Percentiles rank a stretch among this genome's conserved stretches.
These are phyloP conservation scores for Orchesella flavescens DNA, from an alignment of 2,888 invertebrate species.

Conservation along the genomic window DNA sequence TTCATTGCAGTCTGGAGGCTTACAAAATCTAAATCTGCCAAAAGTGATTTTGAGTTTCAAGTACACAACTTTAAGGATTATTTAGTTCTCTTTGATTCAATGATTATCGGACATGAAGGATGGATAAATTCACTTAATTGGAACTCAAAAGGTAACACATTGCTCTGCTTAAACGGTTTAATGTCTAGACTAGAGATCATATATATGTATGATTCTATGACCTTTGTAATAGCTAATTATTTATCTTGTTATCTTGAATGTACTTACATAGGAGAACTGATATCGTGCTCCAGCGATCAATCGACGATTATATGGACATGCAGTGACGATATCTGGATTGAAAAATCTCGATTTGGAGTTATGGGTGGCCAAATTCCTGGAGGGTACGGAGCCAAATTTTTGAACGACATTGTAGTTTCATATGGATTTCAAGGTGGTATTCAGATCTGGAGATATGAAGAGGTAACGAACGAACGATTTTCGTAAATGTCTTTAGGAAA, in stretches of 20 bases:
- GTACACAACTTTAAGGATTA: slow-evolving; percentile 66
- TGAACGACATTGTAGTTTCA: slow-evolving; percentile 83
- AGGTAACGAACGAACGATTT: slow-evolving; percentile 72
- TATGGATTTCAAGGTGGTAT: slow-evolving; percentile 95
- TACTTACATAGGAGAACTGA: slow-evolving; percentile 75
- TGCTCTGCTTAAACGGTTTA: no score
- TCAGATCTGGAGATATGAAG: slow-evolving; percentile 85
- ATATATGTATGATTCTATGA: no score
- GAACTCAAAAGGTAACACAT: slow-evolving; percentile 55
- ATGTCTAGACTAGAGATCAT: no score
- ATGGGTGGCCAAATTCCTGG: slow-evolving; percentile 96
- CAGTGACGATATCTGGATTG: slow-evolving; percentile 84
- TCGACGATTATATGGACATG: slow-evolving; percentile 92
- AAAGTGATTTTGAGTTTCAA: slow-evolving; percentile 70
- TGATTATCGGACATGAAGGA: slow-evolving; percentile 72
- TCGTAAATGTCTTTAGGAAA: background rate
- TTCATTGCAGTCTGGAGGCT: slow-evolving; percentile 71
- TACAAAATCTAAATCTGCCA: slow-evolving; percentile 52
- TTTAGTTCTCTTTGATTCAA: slow-evolving; percentile 70
- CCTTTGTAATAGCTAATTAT: background rate
- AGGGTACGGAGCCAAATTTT: slow-evolving; percentile 90
- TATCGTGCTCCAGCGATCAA: slow-evolving; percentile 94
- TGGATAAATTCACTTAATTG: slow-evolving; percentile 71
- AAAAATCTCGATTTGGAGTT: slow-evolving; percentile 88
- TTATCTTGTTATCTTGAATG: background rate